These are phyloP conservation scores for Glareola pratincola DNA, from an alignment of 2,113 vertebrate genomes.

Conservation along the genomic window DNA sequence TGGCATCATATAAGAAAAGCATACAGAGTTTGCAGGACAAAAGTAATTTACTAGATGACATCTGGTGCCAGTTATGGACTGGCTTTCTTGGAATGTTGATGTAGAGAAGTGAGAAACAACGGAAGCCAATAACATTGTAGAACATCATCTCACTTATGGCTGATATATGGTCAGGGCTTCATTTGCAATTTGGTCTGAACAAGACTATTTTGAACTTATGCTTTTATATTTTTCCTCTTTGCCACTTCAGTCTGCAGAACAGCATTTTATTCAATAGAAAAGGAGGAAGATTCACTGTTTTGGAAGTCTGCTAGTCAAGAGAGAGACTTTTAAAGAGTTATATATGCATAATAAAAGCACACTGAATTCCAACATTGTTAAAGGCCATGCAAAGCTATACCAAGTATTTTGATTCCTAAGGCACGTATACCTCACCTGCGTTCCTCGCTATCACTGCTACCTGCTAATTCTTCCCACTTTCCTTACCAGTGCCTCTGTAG, in stretches of 20 bases:
- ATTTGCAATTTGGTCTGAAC: not conserved
- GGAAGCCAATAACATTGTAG: not conserved
- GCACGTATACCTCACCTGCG: not conserved
- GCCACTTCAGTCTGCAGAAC: not conserved
- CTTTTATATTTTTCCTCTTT: not conserved
- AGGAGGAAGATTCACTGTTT: not conserved
- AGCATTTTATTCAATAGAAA: not conserved
- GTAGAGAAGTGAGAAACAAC: not conserved
- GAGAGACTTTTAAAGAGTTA: not conserved
- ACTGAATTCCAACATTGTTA: not conserved
- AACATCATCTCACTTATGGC: not conserved
- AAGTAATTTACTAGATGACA: slow-evolving; percentile 23
- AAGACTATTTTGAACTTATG: not conserved
- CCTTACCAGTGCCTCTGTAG: not conserved
- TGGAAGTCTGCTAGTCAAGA: not conserved
- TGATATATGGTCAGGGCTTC: not conserved
- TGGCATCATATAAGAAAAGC: not conserved
- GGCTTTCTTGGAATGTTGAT: not conserved
- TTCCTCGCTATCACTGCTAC: not conserved
- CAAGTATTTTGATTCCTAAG: not conserved
- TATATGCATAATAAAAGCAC: not conserved
- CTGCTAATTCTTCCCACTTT: not conserved
- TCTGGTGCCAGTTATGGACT: not conserved
- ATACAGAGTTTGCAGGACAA: not conserved
- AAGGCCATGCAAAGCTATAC: not conserved